phyloP scores from a whole-genome alignment of 2,797 vertebrate genomes.

The Artibeus lituratus region DNA sequence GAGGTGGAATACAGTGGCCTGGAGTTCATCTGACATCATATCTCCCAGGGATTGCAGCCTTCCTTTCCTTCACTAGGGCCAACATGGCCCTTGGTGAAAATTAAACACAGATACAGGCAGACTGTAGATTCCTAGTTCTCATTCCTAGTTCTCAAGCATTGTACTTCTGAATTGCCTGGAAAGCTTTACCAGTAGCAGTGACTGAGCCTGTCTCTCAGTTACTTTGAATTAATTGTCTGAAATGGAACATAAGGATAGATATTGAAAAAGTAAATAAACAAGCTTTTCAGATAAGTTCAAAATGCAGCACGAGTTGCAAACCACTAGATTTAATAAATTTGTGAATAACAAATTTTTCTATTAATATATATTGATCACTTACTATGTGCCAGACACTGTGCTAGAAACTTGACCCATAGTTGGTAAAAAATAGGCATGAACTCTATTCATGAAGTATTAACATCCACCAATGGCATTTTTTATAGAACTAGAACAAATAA shows the following conservation, averaged over 20 bases:
- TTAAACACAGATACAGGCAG: not conserved
- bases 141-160: not conserved
- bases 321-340: not conserved
- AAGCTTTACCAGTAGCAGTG: not conserved
- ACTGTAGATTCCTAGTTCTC: not conserved
- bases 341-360: not conserved
- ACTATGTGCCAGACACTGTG: not conserved
- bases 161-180: not conserved
- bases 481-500: not conserved
- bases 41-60: not conserved
- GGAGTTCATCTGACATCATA: not conserved
- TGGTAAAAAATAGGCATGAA: not conserved
- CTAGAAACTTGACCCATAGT: not conserved
- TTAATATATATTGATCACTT: not conserved
- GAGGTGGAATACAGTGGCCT: not conserved
- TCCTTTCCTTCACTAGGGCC: not conserved
- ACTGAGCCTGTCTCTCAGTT: not conserved
- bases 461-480: not conserved
- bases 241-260: not conserved
- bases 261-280: not conserved
- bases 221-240: not conserved
- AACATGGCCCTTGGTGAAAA: accelerated
- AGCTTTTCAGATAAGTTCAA: not conserved
- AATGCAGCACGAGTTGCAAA: not conserved
- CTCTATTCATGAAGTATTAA: not conserved